phyloP scores from a whole-genome alignment of 2,888 invertebrate species.

The Cryptosula pallasiana region DNA sequence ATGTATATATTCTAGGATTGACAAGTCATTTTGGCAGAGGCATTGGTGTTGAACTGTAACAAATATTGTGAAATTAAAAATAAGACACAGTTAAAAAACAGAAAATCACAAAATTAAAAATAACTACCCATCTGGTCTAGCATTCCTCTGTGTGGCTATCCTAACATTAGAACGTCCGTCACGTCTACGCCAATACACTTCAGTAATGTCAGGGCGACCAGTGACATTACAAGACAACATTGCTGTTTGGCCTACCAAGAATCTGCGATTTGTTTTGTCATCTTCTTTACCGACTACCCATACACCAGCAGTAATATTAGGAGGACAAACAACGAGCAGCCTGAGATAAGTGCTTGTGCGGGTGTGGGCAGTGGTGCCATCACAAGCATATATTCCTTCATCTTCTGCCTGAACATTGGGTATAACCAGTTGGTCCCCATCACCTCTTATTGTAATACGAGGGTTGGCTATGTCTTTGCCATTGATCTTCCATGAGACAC shows the following conservation, averaged over 20 bases:
- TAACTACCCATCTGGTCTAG: neutral
- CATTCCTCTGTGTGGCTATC: neutral
- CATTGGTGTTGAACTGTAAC: neutral
- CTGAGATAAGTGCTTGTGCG: neutral
- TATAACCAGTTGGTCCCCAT: constrained; percentile 4
- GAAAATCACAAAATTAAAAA: neutral
- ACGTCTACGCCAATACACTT: neutral
- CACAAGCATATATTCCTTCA: constrained; percentile 11
- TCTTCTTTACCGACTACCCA: neutral
- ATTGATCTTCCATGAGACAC: constrained; percentile 13
- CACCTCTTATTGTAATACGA: neutral
- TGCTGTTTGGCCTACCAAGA: neutral
- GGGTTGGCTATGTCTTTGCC: neutral
- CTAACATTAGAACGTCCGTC: neutral
- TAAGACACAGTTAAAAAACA: neutral
- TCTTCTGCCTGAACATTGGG: neutral
- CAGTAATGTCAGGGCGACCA: neutral
- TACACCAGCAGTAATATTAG: neutral
- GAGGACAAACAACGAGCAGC: neutral
- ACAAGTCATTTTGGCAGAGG: neutral
- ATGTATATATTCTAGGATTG: neutral
- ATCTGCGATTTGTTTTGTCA: neutral
- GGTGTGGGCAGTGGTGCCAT: constrained; percentile 9
- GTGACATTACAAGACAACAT: neutral
- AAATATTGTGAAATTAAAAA: neutral